A percentile compares a stretch with the other conserved stretches of the same genome.
phyloP scores from a whole-genome alignment of 2,113 vertebrate species.

The Edolisoma coerulescens region DNA sequence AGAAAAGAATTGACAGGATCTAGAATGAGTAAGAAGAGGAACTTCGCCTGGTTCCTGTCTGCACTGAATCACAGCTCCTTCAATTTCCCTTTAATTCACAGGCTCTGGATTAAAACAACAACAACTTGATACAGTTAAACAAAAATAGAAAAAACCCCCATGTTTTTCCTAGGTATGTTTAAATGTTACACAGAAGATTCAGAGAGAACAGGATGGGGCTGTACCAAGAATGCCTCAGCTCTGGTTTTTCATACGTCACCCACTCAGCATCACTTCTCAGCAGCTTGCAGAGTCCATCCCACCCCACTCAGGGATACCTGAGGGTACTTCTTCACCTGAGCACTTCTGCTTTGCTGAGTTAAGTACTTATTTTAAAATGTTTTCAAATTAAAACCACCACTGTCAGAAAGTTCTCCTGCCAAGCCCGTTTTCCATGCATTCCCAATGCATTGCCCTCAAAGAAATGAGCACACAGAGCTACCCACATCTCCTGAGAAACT shows the following conservation, averaged over 20 bases:
- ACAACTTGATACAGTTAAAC: background rate
- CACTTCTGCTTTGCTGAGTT: background rate
- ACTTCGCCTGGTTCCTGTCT: conserved; percentile 15
- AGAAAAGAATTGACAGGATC: conserved; percentile 23
- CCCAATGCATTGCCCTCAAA: background rate
- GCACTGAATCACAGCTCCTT: conserved; percentile 28
- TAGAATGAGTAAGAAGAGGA: conserved; percentile 40
- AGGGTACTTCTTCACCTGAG: background rate
- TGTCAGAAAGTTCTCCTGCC: background rate
- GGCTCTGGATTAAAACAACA: background rate
- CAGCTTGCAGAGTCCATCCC: background rate
- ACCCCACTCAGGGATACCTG: background rate
- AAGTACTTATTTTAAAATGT: background rate
- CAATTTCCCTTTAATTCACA: background rate
- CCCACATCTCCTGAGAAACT: background rate
- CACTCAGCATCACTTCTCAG: background rate
- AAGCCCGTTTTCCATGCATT: background rate
- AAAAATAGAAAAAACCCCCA: background rate
- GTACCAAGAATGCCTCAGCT: background rate
- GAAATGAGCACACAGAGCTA: background rate
- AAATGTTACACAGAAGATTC: background rate
- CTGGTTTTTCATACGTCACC: background rate
- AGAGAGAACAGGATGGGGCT: background rate
- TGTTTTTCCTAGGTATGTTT: background rate
- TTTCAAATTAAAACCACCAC: background rate